Base-by-base conservation (phyloP, 1,140 invertebrate genomes). In the Pseudomyrmex sp. region DNA sequence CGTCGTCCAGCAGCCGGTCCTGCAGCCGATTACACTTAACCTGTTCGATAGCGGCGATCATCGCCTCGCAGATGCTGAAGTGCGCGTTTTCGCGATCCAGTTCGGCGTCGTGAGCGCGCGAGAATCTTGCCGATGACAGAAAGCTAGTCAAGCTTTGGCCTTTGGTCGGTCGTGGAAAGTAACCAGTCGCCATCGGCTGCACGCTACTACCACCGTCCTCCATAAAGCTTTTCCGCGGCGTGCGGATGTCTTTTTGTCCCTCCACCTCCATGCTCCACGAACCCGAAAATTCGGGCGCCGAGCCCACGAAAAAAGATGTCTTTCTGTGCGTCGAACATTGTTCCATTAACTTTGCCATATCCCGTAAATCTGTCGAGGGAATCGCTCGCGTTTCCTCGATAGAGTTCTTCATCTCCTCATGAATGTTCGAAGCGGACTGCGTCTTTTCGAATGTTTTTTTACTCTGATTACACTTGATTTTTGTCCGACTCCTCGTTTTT, bases 1-100 rank as follows among this genome's bases (percentile, higher is more conserved):
- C 91, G 8, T 94, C 95, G 72, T 95, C 95, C 8, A 87, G 85
- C 15, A 93, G 83, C 58, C 93, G 87, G 44, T 93, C 85, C 82
- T 93, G 90, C 44, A 59, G 9, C 8, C 89, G 90, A 77, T 95
- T 95, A 65, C 93, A 95, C 82, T 95, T 95, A 3, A 96, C 95
- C 87, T 96, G 96, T 93, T 98, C 97, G 74, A 98, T 97, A 52
- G 97, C 97, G 63, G 97, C 96, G 88, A 98, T 98, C 88, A 98
- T 95, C 0, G 97, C 97, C 94, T 98, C 97, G 9, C 96, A 97
- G 82, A 98, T 97, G 89, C 95, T 97, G 92, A 98, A 98, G 93
- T 98, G 97, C 0, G 97, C 97, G 94, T 98, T 98, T 94, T 98
- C 97, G 91, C 97, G 95, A 87, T 98, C 97, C 69, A 98, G 92